These are phyloP conservation scores for Apocrypta bakeri DNA, from an alignment of 1,140 invertebrate genomes.

Conservation along the genomic window DNA sequence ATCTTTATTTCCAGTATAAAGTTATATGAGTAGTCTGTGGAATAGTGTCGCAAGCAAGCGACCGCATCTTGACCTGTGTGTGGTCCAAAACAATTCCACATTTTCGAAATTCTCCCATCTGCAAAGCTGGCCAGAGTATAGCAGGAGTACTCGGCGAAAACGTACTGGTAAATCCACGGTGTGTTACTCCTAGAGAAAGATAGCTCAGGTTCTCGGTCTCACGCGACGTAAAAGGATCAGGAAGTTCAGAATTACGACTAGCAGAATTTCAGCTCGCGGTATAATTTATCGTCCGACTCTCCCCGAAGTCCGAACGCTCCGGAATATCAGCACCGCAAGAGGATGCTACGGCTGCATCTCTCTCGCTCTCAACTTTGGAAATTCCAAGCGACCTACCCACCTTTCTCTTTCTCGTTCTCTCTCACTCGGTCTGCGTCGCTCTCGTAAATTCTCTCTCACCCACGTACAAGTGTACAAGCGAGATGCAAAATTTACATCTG, in stretches of 20 bases:
- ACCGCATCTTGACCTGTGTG: neutral
- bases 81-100: constrained; percentile 10
- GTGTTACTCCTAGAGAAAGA: neutral
- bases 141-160: neutral
- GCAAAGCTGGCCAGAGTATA: neutral
- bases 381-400: constrained; percentile 22
- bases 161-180: constrained; percentile 35
- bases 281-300: constrained; percentile 44
- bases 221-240: constrained; percentile 46
- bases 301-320: constrained; percentile 38
- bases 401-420: neutral
- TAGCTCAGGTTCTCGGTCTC: constrained; percentile 9
- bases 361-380: constrained; percentile 36
- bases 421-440: neutral
- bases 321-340: constrained; percentile 26
- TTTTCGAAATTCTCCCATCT: constrained; percentile 32
- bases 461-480: neutral
- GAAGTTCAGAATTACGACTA: constrained; percentile 50
- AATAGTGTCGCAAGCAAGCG: neutral
- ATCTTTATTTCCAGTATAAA: no score
- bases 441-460: constrained; percentile 39
- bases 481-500: constrained; percentile 41
- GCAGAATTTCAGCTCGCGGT: constrained; percentile 46
- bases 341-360: constrained; percentile 16
- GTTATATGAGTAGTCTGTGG: no score